Evolutionary conservation across 1,140 invertebrate species (phyloP).

Genomic region (Drosophila melanogaster): DNA sequence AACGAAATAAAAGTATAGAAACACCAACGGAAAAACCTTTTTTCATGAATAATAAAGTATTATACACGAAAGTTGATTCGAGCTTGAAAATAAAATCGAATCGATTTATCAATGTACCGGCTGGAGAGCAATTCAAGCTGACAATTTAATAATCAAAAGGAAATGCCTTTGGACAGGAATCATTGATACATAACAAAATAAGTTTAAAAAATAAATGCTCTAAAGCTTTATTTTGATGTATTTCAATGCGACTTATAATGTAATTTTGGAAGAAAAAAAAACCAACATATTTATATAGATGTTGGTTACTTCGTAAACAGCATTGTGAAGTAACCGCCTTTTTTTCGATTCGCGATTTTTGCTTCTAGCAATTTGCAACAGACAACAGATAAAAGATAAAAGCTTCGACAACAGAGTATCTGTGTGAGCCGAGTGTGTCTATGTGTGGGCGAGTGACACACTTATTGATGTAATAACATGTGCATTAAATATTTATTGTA

Average conservation of each 20-base stretch:
- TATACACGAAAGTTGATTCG: conserved; percentile 33
- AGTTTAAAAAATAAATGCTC: too few relatives aligned
- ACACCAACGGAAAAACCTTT: conserved; percentile 47
- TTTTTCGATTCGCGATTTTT: conserved; percentile 5
- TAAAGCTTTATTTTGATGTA: too few relatives aligned
- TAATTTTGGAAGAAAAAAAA: too few relatives aligned
- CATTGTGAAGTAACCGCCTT: background rate
- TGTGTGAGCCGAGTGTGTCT: background rate
- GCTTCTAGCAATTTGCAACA: conserved; percentile 10
- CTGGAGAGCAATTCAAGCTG: conserved; percentile 63
- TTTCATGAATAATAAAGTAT: conserved; percentile 55
- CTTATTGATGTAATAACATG: conserved; percentile 83
- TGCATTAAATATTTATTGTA: conserved; percentile 83
- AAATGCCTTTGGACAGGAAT: background rate
- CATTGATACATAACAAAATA: background rate
- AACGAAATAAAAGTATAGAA: conserved; percentile 27
- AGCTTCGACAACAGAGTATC: conserved; percentile 56
- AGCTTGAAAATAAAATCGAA: conserved; percentile 51
- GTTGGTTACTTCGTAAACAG: background rate
- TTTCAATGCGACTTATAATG: too few relatives aligned
- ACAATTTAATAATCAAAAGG: conserved; percentile 58
- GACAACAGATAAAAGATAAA: conserved; percentile 68
- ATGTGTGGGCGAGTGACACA: conserved; percentile 65
- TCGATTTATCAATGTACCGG: conserved; percentile 58
- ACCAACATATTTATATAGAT: background rate